phyloP scores from a whole-genome alignment of 2,113 vertebrate species.

The Phyllopteryx taeniolatus region DNA sequence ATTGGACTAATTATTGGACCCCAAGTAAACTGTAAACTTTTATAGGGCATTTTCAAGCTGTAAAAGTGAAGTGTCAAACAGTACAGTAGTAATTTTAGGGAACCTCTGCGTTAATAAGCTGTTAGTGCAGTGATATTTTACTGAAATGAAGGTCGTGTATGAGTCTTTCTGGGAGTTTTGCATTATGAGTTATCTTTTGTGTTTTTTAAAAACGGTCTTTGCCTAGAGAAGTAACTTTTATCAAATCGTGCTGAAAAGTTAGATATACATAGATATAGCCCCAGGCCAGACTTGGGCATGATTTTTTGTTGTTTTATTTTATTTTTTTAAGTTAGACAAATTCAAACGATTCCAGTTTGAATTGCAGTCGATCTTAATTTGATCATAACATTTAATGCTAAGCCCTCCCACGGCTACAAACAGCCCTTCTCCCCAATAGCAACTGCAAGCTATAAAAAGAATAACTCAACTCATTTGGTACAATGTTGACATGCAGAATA shows the following conservation, averaged over 20 bases:
- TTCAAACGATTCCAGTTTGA: constrained; percentile 40
- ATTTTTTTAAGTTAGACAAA: constrained; percentile 9
- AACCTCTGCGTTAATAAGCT: background rate
- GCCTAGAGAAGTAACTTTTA: constrained; percentile 17
- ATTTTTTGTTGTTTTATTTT: background rate
- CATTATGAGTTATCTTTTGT: background rate
- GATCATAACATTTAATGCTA: constrained; percentile 28
- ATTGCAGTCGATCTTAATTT: constrained; percentile 42
- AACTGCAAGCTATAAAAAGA: constrained; percentile 45
- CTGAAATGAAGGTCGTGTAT: background rate
- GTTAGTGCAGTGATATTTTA: background rate
- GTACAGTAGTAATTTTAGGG: background rate
- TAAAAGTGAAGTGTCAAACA: background rate
- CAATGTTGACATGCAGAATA: constrained; percentile 3
- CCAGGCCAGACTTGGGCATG: constrained; percentile 4
- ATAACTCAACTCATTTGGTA: constrained; percentile 21
- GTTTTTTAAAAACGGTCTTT: background rate
- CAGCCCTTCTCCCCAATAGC: constrained; percentile 2
- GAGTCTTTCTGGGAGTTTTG: background rate
- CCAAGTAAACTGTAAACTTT: background rate
- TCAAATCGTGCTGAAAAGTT: constrained; percentile 25
- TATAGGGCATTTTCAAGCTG: background rate
- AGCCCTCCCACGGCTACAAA: constrained; percentile 15
- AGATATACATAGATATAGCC: constrained; percentile 7
- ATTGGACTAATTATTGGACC: background rate